A percentile compares a stretch with the other conserved stretches of the same genome.
Conservation (phyloP, 2,888 invertebrate genomes). For the Gibbula magus region DNA sequence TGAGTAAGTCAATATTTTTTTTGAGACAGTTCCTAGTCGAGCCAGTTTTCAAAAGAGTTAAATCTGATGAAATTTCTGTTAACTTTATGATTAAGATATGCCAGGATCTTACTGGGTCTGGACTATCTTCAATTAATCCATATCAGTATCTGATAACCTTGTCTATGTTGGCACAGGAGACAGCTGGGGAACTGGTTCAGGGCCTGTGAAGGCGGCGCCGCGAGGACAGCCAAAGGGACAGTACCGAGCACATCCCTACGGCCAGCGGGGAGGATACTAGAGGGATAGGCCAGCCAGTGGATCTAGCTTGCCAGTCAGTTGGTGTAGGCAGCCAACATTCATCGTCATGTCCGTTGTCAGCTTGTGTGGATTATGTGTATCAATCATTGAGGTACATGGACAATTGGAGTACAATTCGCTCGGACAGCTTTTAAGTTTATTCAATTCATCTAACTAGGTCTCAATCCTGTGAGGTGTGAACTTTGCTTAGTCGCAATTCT, state of each 20-base stretch:
- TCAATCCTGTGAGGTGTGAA: neutral
- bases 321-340: neutral
- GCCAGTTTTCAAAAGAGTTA: too few species aligned
- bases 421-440: neutral
- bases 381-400: conserved; percentile 15
- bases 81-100: too few species aligned
- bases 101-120: too few species aligned
- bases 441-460: neutral
- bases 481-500: too few species aligned
- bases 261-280: conserved; percentile 35
- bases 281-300: neutral
- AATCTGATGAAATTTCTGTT: too few species aligned
- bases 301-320: neutral
- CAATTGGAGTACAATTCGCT: neutral
- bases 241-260: conserved; percentile 40
- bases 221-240: conserved; percentile 35
- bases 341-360: neutral
- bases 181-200: conserved; percentile 28
- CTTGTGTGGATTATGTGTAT: conserved; percentile 17
- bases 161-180: conserved; percentile 23
- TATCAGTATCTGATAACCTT: too few species aligned
- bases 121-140: too few species aligned
- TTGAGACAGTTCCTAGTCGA: too few species aligned
- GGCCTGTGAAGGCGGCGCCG: conserved; percentile 36
- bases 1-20: too few species aligned